Evolutionary conservation across 2,113 vertebrate species (phyloP).

Genomic region (Seriola aureovittata): DNA sequence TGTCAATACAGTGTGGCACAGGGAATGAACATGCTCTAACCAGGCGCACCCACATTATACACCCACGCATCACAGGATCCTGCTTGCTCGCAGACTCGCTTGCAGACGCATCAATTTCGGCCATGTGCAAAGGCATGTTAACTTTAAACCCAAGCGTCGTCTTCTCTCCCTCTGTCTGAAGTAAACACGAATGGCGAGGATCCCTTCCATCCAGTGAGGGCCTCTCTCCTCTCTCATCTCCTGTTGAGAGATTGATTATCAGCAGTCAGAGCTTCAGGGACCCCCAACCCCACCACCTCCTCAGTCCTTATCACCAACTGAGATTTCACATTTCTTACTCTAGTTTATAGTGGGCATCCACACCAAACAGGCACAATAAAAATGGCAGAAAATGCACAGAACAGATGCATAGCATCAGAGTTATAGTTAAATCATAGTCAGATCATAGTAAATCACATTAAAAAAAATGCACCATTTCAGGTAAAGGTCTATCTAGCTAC

Average conservation of each 20-base stretch:
- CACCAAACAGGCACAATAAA: neutral
- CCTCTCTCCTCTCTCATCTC: slow-evolving; percentile 20
- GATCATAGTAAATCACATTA: neutral
- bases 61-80: slow-evolving; percentile 35
- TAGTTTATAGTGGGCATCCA: neutral
- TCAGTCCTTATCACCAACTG: slow-evolving; percentile 28
- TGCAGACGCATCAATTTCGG: slow-evolving; percentile 8
- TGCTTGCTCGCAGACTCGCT: slow-evolving; percentile 10
- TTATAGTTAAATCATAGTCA: neutral
- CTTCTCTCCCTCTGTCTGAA: slow-evolving; percentile 1
- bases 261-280: slow-evolving; percentile 32
- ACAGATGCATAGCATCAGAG: too few species aligned
- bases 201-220: slow-evolving; percentile 2
- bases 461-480: neutral
- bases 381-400: neutral
- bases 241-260: slow-evolving; percentile 51
- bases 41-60: slow-evolving; percentile 32
- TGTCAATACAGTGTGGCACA: slow-evolving; percentile 36
- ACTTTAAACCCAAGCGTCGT: slow-evolving; percentile 21
- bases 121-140: slow-evolving; percentile 5
- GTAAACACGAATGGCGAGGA: slow-evolving; percentile 34
- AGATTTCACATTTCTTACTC: neutral
- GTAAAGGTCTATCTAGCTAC: too few species aligned
- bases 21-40: slow-evolving; percentile 25
- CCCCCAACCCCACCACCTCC: neutral